phyloP scores from a whole-genome alignment of 2,113 vertebrate genomes.

The Caranx melampygus region DNA sequence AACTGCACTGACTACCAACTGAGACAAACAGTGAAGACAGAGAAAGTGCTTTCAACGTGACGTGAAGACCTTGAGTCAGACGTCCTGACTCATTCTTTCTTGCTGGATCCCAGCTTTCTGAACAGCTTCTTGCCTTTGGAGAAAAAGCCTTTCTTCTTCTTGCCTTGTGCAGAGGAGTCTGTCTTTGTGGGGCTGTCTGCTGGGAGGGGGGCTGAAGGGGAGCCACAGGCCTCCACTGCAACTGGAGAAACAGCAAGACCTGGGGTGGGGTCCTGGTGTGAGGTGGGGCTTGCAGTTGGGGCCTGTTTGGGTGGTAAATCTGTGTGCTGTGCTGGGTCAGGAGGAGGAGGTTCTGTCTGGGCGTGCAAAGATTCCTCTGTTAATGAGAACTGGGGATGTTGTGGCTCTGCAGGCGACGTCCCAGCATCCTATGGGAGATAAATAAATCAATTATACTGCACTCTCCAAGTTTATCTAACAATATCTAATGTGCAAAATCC shows the following conservation, averaged over 20 bases:
- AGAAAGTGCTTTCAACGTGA: constrained; percentile 74
- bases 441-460: not conserved
- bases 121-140: constrained; percentile 93
- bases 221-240: constrained; percentile 20
- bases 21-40: constrained; percentile 45
- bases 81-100: constrained; percentile 84
- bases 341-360: constrained; percentile 23
- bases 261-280: constrained; percentile 4
- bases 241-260: constrained; percentile 10
- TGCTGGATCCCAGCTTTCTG: constrained; percentile 90
- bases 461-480: not conserved
- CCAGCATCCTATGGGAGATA: constrained; percentile 70
- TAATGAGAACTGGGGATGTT: constrained; percentile 44
- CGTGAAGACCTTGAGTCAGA: constrained; percentile 3
- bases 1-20: constrained; percentile 9
- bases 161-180: constrained; percentile 72
- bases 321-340: constrained; percentile 5
- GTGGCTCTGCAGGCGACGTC: constrained; percentile 59
- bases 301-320: constrained; percentile 17
- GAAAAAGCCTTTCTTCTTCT: constrained; percentile 91
- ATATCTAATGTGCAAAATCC: not conserved
- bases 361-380: constrained; percentile 22
- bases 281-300: not conserved
- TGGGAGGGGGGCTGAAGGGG: constrained; percentile 22
- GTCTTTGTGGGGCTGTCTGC: constrained; percentile 45